Base-by-base conservation (phyloP, 2,888 invertebrate species). In the Oscheius sp. region DNA sequence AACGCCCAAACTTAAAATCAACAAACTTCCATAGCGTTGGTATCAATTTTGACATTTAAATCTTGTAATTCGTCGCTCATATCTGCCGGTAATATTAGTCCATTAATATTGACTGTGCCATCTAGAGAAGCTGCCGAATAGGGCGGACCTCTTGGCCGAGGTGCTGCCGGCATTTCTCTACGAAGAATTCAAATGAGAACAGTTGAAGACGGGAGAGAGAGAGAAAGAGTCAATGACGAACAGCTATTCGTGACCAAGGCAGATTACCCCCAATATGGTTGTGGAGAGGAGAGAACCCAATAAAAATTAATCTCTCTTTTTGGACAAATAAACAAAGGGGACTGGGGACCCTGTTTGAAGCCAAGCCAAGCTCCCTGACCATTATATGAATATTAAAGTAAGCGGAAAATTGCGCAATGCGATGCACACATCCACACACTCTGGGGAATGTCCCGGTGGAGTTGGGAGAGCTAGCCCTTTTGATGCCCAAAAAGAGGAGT, bases 61-160 rank as follows among this genome's bases (percentile, higher is more conserved):
- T 74, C 79, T 70, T 85, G 80, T 2, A 85, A 69, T 65, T 85
- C 84, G 55, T 84, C 82, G 55, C 74, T 72, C 84, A 85, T 84
- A 68, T 85, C 83, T n/a, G 77, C 82, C 27, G 85, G 85, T 46
- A 85, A 39, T 27, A 81, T 67, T 15, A 85, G 72, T 25, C 83
- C 83, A 69, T 85, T 80, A 65, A 80, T 78, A 39, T 78, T 74
- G 37, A 78, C 77, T 25, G 82, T 76, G 17, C 58, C 63, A 27
- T 69, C 69, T n/a, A 46, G 27, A 8, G 25, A 27, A 29, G 53
- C 23, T 15, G 53, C 34, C 34, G 48, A n/a, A 34, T 55, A 55
- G 15, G 42, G 61, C 45, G 42, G 45, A 27, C 61, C 61, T 61
- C 53, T 33, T 25, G 61, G 25, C 31, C 37, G 45, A 20, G 63